Conservation (phyloP, 2,888 invertebrate genomes). For the Scelioninae gen. 2 region DNA sequence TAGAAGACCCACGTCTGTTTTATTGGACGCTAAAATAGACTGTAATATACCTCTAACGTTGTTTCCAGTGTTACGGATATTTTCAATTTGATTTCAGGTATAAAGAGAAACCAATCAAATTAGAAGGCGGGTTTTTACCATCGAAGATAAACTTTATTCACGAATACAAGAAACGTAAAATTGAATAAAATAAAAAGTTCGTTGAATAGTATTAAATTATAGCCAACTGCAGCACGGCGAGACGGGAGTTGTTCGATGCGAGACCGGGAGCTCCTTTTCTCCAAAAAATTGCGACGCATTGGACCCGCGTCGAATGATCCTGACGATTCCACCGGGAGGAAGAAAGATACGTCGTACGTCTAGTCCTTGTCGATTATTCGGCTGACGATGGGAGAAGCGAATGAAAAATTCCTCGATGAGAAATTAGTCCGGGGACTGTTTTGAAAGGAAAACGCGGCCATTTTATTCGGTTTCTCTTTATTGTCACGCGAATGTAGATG, state of each 20-base stretch:
- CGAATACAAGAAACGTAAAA: constrained; percentile 69
- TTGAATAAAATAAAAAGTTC: constrained; percentile 48
- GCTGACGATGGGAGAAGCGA: constrained; percentile 35
- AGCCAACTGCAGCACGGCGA: constrained; percentile 19
- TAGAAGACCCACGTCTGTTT: constrained; percentile 1
- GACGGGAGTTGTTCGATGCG: constrained; percentile 31
- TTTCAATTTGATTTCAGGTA: constrained; percentile 66
- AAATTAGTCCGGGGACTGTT: not conserved
- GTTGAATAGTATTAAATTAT: constrained; percentile 42
- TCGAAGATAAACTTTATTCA: constrained; percentile 71
- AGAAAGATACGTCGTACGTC: constrained; percentile 63
- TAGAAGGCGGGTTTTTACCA: constrained; percentile 72
- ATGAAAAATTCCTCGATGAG: constrained; percentile 17
- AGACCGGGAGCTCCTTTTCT: constrained; percentile 42
- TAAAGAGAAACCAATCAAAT: constrained; percentile 71
- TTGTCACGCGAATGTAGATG: constrained; percentile 23
- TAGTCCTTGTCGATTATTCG: constrained; percentile 68
- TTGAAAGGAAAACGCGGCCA: no score
- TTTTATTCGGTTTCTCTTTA: constrained; percentile 45
- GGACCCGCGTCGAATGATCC: constrained; percentile 41
- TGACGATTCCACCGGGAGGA: constrained; percentile 52
- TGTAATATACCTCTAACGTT: constrained; percentile 5
- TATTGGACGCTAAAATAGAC: constrained; percentile 9
- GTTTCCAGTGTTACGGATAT: constrained; percentile 18
- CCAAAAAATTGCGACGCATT: constrained; percentile 41